Evolutionary conservation across 2,888 invertebrate species (phyloP).

Genomic region (Chymomyza procnemis): DNA sequence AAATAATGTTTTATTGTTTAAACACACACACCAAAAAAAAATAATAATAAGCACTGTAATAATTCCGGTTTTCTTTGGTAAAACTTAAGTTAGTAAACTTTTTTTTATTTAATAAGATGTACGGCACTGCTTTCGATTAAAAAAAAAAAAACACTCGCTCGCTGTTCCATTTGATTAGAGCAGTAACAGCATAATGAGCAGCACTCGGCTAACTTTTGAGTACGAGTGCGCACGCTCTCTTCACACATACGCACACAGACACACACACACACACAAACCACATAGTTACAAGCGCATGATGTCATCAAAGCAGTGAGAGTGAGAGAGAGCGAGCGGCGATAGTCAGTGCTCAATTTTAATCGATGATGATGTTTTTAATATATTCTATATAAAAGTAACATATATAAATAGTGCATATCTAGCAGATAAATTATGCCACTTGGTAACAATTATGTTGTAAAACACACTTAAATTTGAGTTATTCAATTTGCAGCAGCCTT

Average conservation of each 20-base stretch:
- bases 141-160: too few species aligned
- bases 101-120: neutral
- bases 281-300: slow-evolving; percentile 55
- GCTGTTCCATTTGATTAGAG: slow-evolving; percentile 34
- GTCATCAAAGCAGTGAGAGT: slow-evolving; percentile 65
- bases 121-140: neutral
- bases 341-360: slow-evolving; percentile 61
- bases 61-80: slow-evolving; percentile 3
- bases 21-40: neutral
- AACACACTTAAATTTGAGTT: slow-evolving; percentile 37
- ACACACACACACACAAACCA: neutral
- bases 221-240: slow-evolving; percentile 40
- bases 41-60: neutral
- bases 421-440: neutral
- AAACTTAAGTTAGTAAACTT: neutral
- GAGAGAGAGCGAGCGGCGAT: slow-evolving; percentile 25
- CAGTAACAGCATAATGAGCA: slow-evolving; percentile 29
- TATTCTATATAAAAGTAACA: neutral
- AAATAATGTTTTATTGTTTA: neutral
- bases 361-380: slow-evolving; percentile 66
- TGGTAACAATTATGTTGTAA: neutral
- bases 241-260: slow-evolving; percentile 20
- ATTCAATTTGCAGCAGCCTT: too few species aligned
- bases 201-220: slow-evolving; percentile 20
- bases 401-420: neutral